Evolutionary conservation across 1,140 invertebrate genomes (phyloP).

Genomic region (Lasaia peninsularis): DNA sequence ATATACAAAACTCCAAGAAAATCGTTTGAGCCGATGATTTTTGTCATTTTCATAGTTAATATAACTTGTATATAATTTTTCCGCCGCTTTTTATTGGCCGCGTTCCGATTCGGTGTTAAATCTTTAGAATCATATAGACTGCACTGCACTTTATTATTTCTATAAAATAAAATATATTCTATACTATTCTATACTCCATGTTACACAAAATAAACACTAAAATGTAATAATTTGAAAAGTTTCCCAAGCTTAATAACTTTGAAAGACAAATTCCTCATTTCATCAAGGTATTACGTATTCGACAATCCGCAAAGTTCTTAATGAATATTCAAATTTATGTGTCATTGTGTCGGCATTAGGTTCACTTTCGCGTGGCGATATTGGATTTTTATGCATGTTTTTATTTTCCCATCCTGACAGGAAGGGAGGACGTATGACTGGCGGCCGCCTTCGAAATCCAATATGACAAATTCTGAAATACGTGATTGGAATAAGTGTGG

Average conservation of each 20-base stretch:
- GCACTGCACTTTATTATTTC: too few relatives aligned
- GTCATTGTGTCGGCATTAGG: background rate
- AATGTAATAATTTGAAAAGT: conserved; percentile 10
- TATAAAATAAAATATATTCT: too few relatives aligned
- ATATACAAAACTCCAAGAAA: too few relatives aligned
- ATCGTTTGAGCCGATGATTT: too few relatives aligned
- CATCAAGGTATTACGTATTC: conserved; percentile 39
- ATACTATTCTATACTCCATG: too few relatives aligned
- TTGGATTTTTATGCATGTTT: conserved; percentile 55
- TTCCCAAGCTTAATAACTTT: conserved; percentile 25
- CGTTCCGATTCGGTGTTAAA: too few relatives aligned
- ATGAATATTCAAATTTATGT: conserved; percentile 9
- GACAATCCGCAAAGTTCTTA: conserved; percentile 9
- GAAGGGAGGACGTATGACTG: conserved; percentile 60
- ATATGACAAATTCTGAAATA: conserved; percentile 75
- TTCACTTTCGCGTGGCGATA: conserved; percentile 2
- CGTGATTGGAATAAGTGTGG: conserved; percentile 69
- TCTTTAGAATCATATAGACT: too few relatives aligned
- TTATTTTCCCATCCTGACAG: conserved; percentile 67
- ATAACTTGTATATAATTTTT: too few relatives aligned
- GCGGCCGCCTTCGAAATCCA: conserved; percentile 65
- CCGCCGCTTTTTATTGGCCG: too few relatives aligned
- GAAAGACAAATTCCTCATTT: conserved; percentile 46
- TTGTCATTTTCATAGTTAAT: too few relatives aligned
- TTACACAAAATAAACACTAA: background rate